Evolutionary conservation across 2,113 vertebrate species (phyloP).

Genomic region (Thalassarche chlororhynchos): DNA sequence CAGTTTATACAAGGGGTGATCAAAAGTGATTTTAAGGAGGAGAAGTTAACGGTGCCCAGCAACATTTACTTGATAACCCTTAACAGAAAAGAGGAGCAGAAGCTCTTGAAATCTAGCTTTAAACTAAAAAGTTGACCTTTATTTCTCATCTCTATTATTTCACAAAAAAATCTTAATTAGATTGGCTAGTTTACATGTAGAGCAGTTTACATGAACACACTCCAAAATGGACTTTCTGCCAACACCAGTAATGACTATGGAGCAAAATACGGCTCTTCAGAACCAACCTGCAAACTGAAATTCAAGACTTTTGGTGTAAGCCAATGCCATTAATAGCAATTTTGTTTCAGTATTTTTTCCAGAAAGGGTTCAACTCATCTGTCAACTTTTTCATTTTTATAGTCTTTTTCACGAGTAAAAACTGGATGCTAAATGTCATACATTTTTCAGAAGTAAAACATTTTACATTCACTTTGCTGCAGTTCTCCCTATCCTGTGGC

Average conservation of each 20-base stretch:
- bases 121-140: neutral
- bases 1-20: neutral
- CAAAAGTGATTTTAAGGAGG: neutral
- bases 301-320: neutral
- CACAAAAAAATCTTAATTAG: neutral
- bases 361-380: neutral
- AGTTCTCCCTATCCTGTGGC: neutral
- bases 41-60: neutral
- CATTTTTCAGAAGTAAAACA: neutral
- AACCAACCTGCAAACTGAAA: neutral
- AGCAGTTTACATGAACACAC: neutral
- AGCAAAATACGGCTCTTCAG: neutral
- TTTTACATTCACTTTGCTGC: neutral
- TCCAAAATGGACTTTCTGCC: neutral
- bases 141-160: neutral
- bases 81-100: neutral
- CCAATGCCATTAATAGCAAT: neutral
- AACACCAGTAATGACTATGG: neutral
- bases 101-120: neutral
- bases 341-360: neutral
- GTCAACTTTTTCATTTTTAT: neutral
- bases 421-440: neutral
- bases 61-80: neutral
- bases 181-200: neutral
- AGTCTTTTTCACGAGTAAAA: neutral